These are phyloP conservation scores for Gastrophysa polygoni DNA, from an alignment of 2,888 invertebrate genomes.

Conservation along the genomic window DNA sequence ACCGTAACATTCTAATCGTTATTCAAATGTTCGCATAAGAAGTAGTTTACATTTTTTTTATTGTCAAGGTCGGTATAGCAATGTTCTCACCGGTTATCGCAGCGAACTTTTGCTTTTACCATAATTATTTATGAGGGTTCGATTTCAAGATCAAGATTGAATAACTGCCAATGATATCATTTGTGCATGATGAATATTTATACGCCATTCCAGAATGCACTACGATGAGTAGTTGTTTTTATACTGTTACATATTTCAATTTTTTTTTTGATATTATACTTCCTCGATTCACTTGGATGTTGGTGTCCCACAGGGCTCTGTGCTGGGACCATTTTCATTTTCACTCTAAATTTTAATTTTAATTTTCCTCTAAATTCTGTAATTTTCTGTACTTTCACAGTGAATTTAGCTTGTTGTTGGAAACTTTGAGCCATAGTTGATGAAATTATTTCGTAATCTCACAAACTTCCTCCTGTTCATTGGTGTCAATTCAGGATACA, in stretches of 20 bases:
- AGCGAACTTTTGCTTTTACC: constrained; percentile 16
- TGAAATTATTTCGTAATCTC: no score
- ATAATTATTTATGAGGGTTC: neutral
- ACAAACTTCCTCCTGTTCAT: no score
- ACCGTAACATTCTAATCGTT: constrained; percentile 10
- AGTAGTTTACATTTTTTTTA: constrained; percentile 37
- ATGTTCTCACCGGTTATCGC: constrained; percentile 8
- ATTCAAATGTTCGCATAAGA: constrained; percentile 36
- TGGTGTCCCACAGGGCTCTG: no score
- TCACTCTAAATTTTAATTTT: no score
- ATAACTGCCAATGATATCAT: no score
- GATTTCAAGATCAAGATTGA: neutral
- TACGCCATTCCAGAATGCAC: neutral
- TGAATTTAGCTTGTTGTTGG: no score
- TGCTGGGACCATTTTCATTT: no score
- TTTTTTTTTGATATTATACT: neutral
- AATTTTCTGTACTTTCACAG: no score
- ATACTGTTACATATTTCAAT: neutral
- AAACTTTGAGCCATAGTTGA: no score
- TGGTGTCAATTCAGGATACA: no score
- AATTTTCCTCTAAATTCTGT: no score
- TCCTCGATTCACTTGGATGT: neutral
- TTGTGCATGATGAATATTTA: no score
- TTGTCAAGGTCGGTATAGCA: constrained; percentile 38
- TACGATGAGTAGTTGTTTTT: neutral